Percentiles rank a stretch among this genome's conserved stretches.
These are phyloP conservation scores for Montipora foliosa DNA, from an alignment of 64 coral and sea anemone species.

Conservation along the genomic window DNA sequence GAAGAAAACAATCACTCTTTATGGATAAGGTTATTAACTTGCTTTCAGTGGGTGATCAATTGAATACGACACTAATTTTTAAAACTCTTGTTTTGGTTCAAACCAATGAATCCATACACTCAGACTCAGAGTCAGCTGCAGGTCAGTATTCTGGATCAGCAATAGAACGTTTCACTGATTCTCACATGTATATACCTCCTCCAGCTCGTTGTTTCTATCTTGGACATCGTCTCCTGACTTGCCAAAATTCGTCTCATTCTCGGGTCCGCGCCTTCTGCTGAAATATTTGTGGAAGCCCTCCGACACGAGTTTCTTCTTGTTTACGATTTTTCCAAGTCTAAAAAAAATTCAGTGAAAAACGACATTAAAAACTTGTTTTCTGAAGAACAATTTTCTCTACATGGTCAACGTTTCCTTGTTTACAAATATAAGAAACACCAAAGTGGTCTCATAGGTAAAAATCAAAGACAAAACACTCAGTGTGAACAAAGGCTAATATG, in stretches of 20 bases:
- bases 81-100: background rate
- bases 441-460: background rate
- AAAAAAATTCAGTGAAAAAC: background rate
- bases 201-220: background rate
- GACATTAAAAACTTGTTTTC: background rate
- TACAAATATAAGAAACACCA: no score
- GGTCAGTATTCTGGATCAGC: no score
- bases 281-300: slow-evolving; percentile 81
- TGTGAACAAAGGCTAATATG: background rate
- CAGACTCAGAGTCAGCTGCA: no score
- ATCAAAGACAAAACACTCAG: no score
- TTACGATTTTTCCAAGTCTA: slow-evolving; percentile 92
- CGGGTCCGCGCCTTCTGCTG: background rate
- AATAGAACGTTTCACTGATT: background rate
- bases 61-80: background rate
- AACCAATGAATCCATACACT: no score
- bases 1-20: background rate
- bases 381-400: no score
- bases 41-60: no score
- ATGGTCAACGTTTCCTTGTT: no score
- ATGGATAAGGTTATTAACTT: no score
- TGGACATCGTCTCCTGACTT: background rate
- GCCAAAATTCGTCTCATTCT: background rate
- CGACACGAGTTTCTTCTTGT: slow-evolving; percentile 73
- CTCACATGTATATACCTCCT: slow-evolving; percentile 10